These are phyloP conservation scores for Pectinophora gossypiella DNA, from an alignment of 1,140 invertebrate genomes.

Conservation along the genomic window DNA sequence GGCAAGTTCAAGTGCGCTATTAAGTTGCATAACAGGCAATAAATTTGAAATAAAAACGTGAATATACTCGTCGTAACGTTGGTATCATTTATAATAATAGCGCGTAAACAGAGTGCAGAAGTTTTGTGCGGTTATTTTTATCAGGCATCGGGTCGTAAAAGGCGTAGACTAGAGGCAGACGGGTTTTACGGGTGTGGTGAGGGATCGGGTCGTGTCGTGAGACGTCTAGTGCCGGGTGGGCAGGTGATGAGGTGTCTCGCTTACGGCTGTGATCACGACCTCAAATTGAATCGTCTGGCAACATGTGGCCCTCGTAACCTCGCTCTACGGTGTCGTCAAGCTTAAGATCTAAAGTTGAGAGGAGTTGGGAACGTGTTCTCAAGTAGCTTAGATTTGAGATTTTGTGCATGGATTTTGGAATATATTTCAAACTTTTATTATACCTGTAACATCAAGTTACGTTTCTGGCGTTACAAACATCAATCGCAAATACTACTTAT, in stretches of 20 bases:
- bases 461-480: too few species aligned
- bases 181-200: conserved; percentile 58
- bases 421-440: too few species aligned
- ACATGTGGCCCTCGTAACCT: background rate
- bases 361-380: too few species aligned
- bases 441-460: too few species aligned
- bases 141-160: conserved; percentile 61
- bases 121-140: conserved; percentile 53
- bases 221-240: too few species aligned
- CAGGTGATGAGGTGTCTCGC: conserved; percentile 41
- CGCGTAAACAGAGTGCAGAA: conserved; percentile 29
- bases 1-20: conserved; percentile 70
- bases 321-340: too few species aligned
- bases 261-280: background rate
- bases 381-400: too few species aligned
- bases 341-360: too few species aligned
- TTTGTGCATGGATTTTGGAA: too few species aligned
- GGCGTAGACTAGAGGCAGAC: conserved; percentile 65
- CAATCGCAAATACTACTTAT: too few species aligned
- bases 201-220: conserved; percentile 37
- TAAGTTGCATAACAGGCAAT: conserved; percentile 66
- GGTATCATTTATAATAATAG: conserved; percentile 66
- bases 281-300: background rate
- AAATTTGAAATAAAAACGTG: conserved; percentile 64
- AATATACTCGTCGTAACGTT: conserved; percentile 53